Evolutionary conservation across 2,797 vertebrate species (phyloP), one percentile per base, ranked within the genome.

Genomic region (Falco novaeseelandiae): DNA sequence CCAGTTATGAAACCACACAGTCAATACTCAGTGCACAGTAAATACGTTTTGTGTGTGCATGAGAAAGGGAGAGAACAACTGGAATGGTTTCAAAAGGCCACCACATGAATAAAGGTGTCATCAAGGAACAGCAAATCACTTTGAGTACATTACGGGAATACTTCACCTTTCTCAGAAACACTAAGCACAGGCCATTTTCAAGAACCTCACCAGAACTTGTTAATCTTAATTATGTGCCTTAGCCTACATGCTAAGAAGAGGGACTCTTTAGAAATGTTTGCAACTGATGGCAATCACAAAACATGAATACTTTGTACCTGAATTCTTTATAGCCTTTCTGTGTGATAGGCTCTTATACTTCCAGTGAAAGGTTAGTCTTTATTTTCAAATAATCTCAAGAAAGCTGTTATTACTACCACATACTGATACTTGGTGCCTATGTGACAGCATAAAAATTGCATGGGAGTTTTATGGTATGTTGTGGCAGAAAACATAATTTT

Each of bases 81-180:
- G 79, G 79, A 96, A 66, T 62, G 29, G 22, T 94, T 96, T 95
- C 92, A 96, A 80, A 93, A 95, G 87, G 72, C 89, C 84, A 85
- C 32, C 44, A 18, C 17, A 62, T 65, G 89, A 92, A 58, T 95
- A 87, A 95, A 86, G 63, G 90, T 86, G 38, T 81, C 87, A 85
- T 72, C 69, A 78, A 83, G 72, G 38, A 96, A 72, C 14, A 80
- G 89, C 93, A 96, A 96, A 97, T 95, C 81, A 95, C 61, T 92
- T 69, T 65, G 40, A 86, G 52, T 12, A 70, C n/a, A 4, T 95
- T 96, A 93, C 13, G 0, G 89, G 93, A 96, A 97, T 72, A 29
- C 55, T 91, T 95, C 76, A 78, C 54, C 46, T 87, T 96, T 95
- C 90, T 92, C 87, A 93, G 95, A 97, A 96, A 58, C 65, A 36